Evolutionary conservation across 2,113 vertebrate genomes (phyloP).

Genomic region (Hylia prasina): DNA sequence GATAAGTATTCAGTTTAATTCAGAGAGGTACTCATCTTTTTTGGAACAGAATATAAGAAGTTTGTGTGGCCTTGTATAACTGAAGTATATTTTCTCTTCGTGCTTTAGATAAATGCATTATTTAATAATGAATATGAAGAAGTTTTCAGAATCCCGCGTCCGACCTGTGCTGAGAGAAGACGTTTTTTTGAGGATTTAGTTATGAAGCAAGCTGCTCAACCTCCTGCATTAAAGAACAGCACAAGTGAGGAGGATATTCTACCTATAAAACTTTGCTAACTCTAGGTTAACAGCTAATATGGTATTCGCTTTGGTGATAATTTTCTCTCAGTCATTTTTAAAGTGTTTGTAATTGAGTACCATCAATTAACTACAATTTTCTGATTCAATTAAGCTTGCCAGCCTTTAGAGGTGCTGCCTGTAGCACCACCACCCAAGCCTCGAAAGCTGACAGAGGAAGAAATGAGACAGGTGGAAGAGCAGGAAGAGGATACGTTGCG

Average conservation of each 20-base stretch:
- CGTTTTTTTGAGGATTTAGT: constrained; percentile 90
- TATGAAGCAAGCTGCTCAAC: constrained; percentile 83
- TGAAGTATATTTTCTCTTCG: neutral
- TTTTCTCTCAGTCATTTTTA: neutral
- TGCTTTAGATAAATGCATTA: constrained; percentile 81
- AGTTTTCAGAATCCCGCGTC: constrained; percentile 80
- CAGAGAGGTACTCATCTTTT: neutral
- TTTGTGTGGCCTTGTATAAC: neutral
- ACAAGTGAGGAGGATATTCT: constrained; percentile 73
- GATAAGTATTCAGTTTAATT: neutral
- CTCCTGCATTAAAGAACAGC: constrained; percentile 78
- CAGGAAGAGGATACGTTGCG: constrained; percentile 87
- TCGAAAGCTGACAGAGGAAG: constrained; percentile 77
- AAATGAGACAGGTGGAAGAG: constrained; percentile 79
- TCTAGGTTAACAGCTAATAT: neutral
- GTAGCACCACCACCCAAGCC: constrained; percentile 80
- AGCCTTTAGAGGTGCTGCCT: constrained; percentile 83
- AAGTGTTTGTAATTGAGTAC: neutral
- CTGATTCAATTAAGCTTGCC: constrained; percentile 68
- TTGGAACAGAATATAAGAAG: neutral
- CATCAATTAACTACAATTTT: neutral
- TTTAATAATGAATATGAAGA: constrained; percentile 83
- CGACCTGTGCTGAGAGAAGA: constrained; percentile 75
- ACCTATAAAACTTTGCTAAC: neutral
- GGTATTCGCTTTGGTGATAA: neutral